Evolutionary conservation across 2,797 vertebrate genomes (phyloP).

Genomic region (Ceryle rudis): DNA sequence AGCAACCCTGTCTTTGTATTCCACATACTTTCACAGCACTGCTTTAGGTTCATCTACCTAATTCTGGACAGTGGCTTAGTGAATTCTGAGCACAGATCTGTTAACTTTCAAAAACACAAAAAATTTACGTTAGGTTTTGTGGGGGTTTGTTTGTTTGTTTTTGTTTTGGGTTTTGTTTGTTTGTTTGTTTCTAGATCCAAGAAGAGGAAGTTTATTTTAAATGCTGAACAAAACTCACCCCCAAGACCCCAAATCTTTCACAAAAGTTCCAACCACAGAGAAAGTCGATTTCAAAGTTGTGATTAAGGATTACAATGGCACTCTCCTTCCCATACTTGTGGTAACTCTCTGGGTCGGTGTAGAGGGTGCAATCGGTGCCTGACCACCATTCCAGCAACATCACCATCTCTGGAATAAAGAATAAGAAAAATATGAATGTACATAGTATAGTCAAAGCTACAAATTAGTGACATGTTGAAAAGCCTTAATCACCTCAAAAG

Average conservation of each 20-base stretch:
- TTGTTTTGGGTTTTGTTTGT: too few relatives aligned
- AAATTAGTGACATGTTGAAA: not conserved
- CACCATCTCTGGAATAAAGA: slow-evolving; percentile 89
- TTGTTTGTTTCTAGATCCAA: not conserved
- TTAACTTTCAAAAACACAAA: not conserved
- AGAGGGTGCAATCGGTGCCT: slow-evolving; percentile 90
- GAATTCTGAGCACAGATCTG: not conserved
- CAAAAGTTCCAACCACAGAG: slow-evolving; percentile 96
- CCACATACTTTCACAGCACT: not conserved
- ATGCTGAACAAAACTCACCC: slow-evolving; percentile 84
- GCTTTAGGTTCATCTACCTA: not conserved
- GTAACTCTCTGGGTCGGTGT: slow-evolving; percentile 87
- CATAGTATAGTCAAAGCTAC: not conserved
- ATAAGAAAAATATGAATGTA: slow-evolving; percentile 27
- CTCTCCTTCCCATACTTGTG: slow-evolving; percentile 90
- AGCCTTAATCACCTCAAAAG: not conserved
- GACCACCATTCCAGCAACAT: slow-evolving; percentile 97
- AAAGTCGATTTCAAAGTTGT: slow-evolving; percentile 97
- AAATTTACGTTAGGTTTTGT: not conserved
- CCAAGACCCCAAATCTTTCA: slow-evolving; percentile 93
- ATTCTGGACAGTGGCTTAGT: not conserved
- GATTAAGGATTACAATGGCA: slow-evolving; percentile 94
- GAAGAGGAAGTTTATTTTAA: not conserved
- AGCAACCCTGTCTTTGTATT: not conserved
- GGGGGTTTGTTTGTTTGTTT: not conserved